These are phyloP conservation scores for Martes martes DNA, from an alignment of 2,113 vertebrate genomes.

Conservation along the genomic window DNA sequence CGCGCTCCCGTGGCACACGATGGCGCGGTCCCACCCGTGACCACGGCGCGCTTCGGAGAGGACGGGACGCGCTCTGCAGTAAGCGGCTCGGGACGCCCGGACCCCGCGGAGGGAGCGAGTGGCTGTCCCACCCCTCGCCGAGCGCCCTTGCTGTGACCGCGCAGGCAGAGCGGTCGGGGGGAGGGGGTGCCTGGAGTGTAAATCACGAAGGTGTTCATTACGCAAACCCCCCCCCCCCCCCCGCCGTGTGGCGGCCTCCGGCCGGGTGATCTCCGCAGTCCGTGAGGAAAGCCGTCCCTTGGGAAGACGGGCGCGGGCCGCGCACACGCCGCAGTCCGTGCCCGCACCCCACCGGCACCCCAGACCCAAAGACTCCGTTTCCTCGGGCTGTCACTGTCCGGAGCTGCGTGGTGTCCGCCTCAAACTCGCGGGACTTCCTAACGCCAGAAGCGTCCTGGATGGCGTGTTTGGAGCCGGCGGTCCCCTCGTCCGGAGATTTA, in stretches of 20 bases:
- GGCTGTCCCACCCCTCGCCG: too few species aligned
- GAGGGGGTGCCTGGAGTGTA: neutral
- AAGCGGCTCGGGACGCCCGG: neutral
- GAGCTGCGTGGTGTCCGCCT: neutral
- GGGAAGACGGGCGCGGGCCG: neutral
- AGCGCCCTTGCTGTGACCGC: too few species aligned
- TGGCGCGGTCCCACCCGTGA: accelerated
- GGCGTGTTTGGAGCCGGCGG: neutral
- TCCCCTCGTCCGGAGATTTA: neutral
- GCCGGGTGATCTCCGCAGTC: too few species aligned
- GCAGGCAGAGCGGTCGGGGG: accelerated
- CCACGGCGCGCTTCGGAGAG: accelerated
- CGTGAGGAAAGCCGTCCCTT: too few species aligned
- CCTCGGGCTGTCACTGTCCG: accelerated
- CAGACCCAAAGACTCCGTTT: neutral
- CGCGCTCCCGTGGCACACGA: too few species aligned
- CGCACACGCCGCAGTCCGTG: too few species aligned
- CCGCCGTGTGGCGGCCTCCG: too few species aligned
- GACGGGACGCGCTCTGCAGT: accelerated
- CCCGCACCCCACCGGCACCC: neutral
- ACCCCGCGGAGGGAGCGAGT: neutral
- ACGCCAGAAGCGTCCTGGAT: accelerated
- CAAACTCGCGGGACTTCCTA: accelerated
- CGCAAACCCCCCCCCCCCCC: too few species aligned
- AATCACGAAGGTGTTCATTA: too few species aligned